Evolutionary conservation across 2,888 invertebrate species (phyloP), one percentile per base, ranked within the genome.

Genomic region (Xylocampa areola): DNA sequence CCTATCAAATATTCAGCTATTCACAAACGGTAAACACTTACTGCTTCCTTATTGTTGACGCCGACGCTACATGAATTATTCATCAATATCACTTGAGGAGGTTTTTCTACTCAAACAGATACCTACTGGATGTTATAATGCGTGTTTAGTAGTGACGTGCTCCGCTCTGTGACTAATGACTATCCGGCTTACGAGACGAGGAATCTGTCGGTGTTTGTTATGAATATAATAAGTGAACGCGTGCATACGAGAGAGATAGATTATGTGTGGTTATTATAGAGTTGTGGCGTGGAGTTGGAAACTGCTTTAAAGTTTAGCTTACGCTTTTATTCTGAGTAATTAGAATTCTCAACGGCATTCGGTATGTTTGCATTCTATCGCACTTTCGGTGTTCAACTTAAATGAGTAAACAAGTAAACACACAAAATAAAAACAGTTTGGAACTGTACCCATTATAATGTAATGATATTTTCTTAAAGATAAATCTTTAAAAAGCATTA

Each of bases 11-110:
- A 68, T 65, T 64, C 61, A 57, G 47, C 59, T 62, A 62, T 68
- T 63, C 68, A 51, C 57, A 66, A 61, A 61, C 72, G 50, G 72
- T 63, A 68, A 72, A 75, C 72, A 73, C 75, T 73, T 73, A 75
- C 71, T 36, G 53, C 39, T 71, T 75, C 59, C 76, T 61, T 72
- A 75, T 73, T 75, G 73, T 75, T 66, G 73, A 72, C 72, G 72
- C 37, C 51, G 65, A 47, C 45, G 58, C 27, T n/a, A 13, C 51
- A 75, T 75, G 73, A 75, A 73, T 73, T 63, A 75, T 75, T 68
- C 73, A 73, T 40, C 49, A 44, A 58, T 75, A 73, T 68, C 72
- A 68, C 58, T 75, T 39, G 53, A 14, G 39, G 50, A 65, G 75
- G 62, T 73, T 73, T 75, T 75, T 71, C 68, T 60, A 60, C 74